phyloP scores from a whole-genome alignment of 2,888 invertebrate genomes.

The Fragum whitleyi region DNA sequence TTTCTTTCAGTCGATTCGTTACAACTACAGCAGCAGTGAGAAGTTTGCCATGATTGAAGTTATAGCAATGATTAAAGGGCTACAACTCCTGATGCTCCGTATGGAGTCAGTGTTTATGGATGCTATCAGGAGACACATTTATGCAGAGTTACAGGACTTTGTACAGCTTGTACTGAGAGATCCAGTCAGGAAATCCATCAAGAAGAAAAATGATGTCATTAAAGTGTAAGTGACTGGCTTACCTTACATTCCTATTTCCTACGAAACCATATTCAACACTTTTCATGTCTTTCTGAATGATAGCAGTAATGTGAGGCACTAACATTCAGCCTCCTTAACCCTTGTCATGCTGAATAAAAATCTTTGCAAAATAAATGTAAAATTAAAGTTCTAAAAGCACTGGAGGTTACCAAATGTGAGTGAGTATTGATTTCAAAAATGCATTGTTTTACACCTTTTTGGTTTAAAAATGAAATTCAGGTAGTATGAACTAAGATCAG shows the following conservation, averaged over 20 bases:
- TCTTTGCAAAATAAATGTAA: too few species aligned
- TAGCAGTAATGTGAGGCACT: too few species aligned
- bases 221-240: constrained; percentile 77
- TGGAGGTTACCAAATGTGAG: too few species aligned
- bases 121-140: constrained; percentile 95
- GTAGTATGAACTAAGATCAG: too few species aligned
- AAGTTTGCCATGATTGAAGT: constrained; percentile 99
- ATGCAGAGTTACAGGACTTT: constrained; percentile 98
- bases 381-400: too few species aligned
- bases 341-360: too few species aligned
- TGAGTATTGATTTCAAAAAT: too few species aligned
- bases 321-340: too few species aligned
- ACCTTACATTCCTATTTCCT: background rate
- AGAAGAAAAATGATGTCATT: constrained; percentile 98
- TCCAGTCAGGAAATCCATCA: constrained; percentile 97
- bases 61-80: constrained; percentile 99
- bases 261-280: too few species aligned
- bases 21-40: constrained; percentile 98
- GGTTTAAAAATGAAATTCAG: too few species aligned
- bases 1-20: constrained; percentile 92
- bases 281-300: too few species aligned
- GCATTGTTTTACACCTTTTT: too few species aligned
- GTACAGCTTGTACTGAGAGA: constrained; percentile 95
- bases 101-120: constrained; percentile 98
- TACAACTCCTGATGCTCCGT: constrained; percentile 96